Percentiles rank a stretch among this genome's conserved stretches.
phyloP scores from a whole-genome alignment of 2,113 vertebrate genomes.

The Amphiprion percula region DNA sequence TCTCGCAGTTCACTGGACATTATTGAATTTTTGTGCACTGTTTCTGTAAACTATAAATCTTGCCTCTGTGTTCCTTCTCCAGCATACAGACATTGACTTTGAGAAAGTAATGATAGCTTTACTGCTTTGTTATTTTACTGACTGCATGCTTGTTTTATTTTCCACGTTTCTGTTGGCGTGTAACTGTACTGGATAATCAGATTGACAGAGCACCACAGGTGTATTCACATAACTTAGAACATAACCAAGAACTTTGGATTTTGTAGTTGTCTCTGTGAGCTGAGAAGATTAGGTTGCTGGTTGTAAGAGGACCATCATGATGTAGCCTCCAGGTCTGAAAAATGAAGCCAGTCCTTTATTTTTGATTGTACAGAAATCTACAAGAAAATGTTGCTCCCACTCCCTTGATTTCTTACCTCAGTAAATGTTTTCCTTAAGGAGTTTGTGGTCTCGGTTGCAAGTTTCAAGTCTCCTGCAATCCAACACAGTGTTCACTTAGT shows the following conservation, averaged over 20 bases:
- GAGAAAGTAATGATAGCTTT: slow-evolving; percentile 2
- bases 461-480: too few relatives aligned
- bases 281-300: too few relatives aligned
- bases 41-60: slow-evolving; percentile 41
- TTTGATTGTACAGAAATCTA: too few relatives aligned
- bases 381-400: too few relatives aligned
- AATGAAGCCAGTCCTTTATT: too few relatives aligned
- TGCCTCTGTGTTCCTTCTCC: slow-evolving; percentile 6
- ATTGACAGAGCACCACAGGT: neutral
- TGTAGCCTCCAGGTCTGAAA: too few relatives aligned
- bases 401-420: too few relatives aligned
- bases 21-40: slow-evolving; percentile 42
- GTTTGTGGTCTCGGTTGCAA: too few relatives aligned
- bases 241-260: neutral
- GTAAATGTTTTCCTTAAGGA: too few relatives aligned
- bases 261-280: neutral
- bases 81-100: slow-evolving; percentile 13
- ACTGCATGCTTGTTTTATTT: slow-evolving; percentile 1
- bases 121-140: slow-evolving; percentile 19
- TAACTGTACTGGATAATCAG: neutral
- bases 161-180: slow-evolving; percentile 17
- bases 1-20: slow-evolving; percentile 31
- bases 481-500: too few relatives aligned
- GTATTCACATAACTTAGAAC: neutral
- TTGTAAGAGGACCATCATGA: too few relatives aligned